A percentile compares a stretch with the other conserved stretches of the same genome.
Evolutionary conservation across 2,888 invertebrate genomes (phyloP).

Genomic region (Cryptophagus acutangulus): DNA sequence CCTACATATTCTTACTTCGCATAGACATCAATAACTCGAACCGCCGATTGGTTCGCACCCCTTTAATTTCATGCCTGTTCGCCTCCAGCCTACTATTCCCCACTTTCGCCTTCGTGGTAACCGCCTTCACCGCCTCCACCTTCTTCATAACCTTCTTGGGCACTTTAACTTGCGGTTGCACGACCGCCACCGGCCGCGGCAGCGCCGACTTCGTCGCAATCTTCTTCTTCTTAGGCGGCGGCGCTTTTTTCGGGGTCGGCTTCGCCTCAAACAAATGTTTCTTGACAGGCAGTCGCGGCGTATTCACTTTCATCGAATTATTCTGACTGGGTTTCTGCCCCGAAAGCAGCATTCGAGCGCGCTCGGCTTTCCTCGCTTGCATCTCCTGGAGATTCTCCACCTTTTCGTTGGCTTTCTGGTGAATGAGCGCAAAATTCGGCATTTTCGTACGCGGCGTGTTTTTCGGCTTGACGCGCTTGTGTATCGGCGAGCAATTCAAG

Average conservation of each 20-base stretch:
- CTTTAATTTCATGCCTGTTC: constrained; percentile 52
- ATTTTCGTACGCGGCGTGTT: constrained; percentile 51
- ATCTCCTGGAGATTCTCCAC: constrained; percentile 66
- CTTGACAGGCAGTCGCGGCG: too few species aligned
- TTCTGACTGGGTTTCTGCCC: constrained; percentile 30
- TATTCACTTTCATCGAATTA: neutral
- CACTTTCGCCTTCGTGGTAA: constrained; percentile 29
- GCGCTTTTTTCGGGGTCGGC: neutral
- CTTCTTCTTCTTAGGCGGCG: constrained; percentile 5
- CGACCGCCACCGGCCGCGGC: constrained; percentile 10
- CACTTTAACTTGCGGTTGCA: too few species aligned
- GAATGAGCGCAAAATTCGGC: constrained; percentile 67
- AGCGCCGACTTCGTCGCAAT: constrained; percentile 11
- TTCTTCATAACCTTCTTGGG: constrained; percentile 14
- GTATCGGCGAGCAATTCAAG: too few species aligned
- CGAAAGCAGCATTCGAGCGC: constrained; percentile 48
- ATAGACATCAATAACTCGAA: constrained; percentile 69
- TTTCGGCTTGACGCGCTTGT: too few species aligned
- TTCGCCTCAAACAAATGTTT: too few species aligned
- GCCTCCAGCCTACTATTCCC: constrained; percentile 23
- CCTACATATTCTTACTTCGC: constrained; percentile 33
- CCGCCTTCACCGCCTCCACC: constrained; percentile 28
- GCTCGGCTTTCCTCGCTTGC: constrained; percentile 48
- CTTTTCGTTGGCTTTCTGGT: constrained; percentile 59
- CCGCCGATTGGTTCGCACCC: constrained; percentile 65